Conservation (phyloP, 1,140 invertebrate genomes). For the Drosophila prosaltans region DNA sequence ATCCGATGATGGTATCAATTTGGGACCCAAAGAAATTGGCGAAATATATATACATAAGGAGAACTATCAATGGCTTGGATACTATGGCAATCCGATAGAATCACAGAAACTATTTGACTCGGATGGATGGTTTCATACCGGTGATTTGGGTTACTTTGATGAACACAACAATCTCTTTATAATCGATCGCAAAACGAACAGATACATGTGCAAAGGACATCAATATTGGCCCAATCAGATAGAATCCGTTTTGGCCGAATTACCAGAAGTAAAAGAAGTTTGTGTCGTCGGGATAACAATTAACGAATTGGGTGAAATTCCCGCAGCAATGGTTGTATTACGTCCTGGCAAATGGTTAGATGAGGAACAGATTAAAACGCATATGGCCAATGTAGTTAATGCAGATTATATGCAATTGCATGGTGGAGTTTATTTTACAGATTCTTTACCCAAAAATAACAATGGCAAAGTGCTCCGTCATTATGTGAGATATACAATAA, state of each 20-base stretch:
- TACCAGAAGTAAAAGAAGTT: constrained; percentile 60
- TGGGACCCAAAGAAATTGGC: too few relatives aligned
- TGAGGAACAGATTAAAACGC: constrained; percentile 40
- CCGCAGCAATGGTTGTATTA: constrained; percentile 64
- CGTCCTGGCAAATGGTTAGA: constrained; percentile 10
- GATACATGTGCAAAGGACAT: constrained; percentile 87
- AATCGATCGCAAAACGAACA: constrained; percentile 89
- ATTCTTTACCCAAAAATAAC: constrained; percentile 85
- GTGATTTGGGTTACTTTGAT: constrained; percentile 89
- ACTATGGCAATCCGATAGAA: too few relatives aligned
- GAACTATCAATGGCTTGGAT: too few relatives aligned
- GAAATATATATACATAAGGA: too few relatives aligned
- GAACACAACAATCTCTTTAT: constrained; percentile 87
- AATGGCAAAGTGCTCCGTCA: constrained; percentile 86
- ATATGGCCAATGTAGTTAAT: constrained; percentile 42
- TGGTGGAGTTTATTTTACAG: constrained; percentile 85
- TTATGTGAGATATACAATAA: too few relatives aligned
- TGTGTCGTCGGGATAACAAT: constrained; percentile 71
- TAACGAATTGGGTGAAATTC: constrained; percentile 54
- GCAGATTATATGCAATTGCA: constrained; percentile 83
- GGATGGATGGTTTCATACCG: constrained; percentile 54
- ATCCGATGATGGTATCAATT: too few relatives aligned
- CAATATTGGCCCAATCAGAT: constrained; percentile 81
- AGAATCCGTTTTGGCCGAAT: constrained; percentile 53
- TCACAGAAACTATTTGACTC: too few relatives aligned